Evolutionary conservation across 2,797 vertebrate genomes (phyloP), one percentile per base, ranked within the genome.

Genomic region (Todus mexicanus): DNA sequence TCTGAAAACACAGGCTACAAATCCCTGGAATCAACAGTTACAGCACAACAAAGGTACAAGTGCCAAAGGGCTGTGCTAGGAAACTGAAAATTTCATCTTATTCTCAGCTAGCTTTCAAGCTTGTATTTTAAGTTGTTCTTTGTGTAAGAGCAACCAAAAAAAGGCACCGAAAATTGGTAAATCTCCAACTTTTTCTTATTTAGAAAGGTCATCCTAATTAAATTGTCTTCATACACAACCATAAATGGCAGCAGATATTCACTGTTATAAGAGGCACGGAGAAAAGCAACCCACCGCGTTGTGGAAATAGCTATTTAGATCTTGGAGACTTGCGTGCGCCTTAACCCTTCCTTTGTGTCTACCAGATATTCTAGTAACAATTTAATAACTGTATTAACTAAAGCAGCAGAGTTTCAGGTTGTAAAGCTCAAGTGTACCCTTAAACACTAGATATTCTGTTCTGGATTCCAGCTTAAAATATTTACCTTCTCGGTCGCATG

Each of bases 141-240:
- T 90, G 80, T 89, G 48, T 69, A 76, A 94, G 59, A 90, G 51
- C 84, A 81, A 78, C 79, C 66, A 2, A 72, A 90, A 61, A 95
- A 92, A 94, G 87, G 71, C 79, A 87, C 82, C 81, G 75, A 82
- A 90, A 95, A 22, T 38, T 61, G 89, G 88, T 92, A 84, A 92
- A 90, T 89, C 92, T 95, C 81, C 91, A 92, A 61, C 83, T 79
- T 95, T 95, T 64, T 95, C 57, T 64, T 93, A 53, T 92, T 91
- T 65, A 76, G 92, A 96, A 94, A 95, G 89, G 93, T 93, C 94
- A 95, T 64, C 65, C 87, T 94, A 87, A 96, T 94, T 93, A 96
- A 93, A 72, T 73, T 87, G 77, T 74, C 93, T 90, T 91, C 79
- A 35, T 84, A 77, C 11, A 48, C 81, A 86, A n/a, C 89, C 90